phyloP scores from a whole-genome alignment of 2,888 invertebrate species.

The Villa cingulata region DNA sequence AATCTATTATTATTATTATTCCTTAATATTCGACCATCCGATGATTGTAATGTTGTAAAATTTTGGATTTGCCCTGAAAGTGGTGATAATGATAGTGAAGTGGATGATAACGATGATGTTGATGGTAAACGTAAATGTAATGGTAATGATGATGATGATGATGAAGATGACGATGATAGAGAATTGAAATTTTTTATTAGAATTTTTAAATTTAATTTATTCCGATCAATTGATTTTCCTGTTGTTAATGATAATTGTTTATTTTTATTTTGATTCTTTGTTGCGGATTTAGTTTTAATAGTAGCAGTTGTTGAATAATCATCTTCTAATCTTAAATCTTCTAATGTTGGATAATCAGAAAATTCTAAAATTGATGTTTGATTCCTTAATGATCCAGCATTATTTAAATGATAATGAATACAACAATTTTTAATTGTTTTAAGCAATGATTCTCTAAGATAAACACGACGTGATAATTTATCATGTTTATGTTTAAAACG shows the following conservation, averaged over 20 bases:
- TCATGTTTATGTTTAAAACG: slow-evolving; percentile 12
- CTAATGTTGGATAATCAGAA: slow-evolving; percentile 8
- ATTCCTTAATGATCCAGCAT: background rate
- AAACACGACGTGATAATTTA: slow-evolving; percentile 1
- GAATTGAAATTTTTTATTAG: background rate
- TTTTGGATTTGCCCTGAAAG: slow-evolving; percentile 16
- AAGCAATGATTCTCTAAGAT: slow-evolving; percentile 17
- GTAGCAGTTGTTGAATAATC: slow-evolving; percentile 13
- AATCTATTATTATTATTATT: no score
- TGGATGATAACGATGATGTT: no score
- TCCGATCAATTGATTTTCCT: background rate
- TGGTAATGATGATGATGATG: no score
- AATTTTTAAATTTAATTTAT: background rate
- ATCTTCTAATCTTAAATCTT: slow-evolving; percentile 7
- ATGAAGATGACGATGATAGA: background rate
- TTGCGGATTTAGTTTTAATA: background rate
- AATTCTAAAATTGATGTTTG: background rate
- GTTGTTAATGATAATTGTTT: background rate
- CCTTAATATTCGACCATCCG: slow-evolving; percentile 3
- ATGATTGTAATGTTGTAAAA: slow-evolving; percentile 20
- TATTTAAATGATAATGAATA: slow-evolving; percentile 12
- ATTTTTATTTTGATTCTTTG: no score
- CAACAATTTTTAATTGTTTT: slow-evolving; percentile 17
- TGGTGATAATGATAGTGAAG: slow-evolving; percentile 6
- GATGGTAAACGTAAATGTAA: no score